Evolutionary conservation across 1,140 invertebrate genomes (phyloP), one percentile per base, ranked within the genome.

Genomic region (Ectropis grisescens): DNA sequence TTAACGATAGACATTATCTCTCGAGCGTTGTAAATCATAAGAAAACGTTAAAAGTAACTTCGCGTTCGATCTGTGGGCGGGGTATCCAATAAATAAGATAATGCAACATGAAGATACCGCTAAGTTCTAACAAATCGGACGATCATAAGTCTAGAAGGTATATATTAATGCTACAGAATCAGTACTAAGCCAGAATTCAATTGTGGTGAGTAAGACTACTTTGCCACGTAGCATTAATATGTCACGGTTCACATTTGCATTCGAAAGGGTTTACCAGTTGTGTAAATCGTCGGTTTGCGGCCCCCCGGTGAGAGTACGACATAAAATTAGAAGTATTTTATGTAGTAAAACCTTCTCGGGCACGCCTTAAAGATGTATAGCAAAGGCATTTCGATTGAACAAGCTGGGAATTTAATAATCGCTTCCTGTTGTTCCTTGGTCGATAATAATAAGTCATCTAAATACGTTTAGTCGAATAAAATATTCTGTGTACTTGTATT

Each of bases 1-100:
- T n/a, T 65, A 62, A 47, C 50, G 54, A 59, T 36, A 47, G 50
- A 59, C 52, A 55, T 61, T 65, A 64, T 61, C 58, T 64, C 33
- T 41, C 43, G 41, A 30, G 37, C 29, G 11, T 29, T 54, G 45
- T 66, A 61, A 71, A 67, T 66, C 65, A 74, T 71, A 59, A 51
- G 56, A 58, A 59, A 41, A 53, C 33, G 56, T 47, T 57, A 44
- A 47, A 57, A 54, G 46, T 59, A 56, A 44, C 40, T n/a, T n/a
- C n/a, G n/a, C n/a, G n/a, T n/a, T n/a, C 37, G 13, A 32, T 32
- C 39, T 36, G 46, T 48, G 47, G 61, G 64, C 45, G 58, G 54
- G 27, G 39, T 34, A 28, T 13, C 15, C 43, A 52, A 65, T 69
- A 65, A 66, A 66, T 59, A 53, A 47, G 36, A 44, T 57, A 48